Percentiles rank a stretch among this genome's conserved stretches.
These are phyloP conservation scores for Cydia strobilella DNA, from an alignment of 1,140 invertebrate genomes.

Conservation along the genomic window DNA sequence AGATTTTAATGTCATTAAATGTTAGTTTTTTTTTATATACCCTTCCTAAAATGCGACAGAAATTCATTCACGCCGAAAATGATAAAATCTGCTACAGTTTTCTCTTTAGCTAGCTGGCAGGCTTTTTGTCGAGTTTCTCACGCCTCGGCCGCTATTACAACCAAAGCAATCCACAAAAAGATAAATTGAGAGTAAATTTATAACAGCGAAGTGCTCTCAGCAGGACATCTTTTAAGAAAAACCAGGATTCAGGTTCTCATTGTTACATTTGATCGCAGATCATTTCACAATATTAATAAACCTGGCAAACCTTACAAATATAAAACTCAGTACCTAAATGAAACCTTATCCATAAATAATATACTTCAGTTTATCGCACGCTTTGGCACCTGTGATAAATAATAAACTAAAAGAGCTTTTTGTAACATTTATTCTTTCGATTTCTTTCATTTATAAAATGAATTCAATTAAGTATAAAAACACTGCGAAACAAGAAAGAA, in stretches of 20 bases:
- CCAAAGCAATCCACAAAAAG: slow-evolving; percentile 65
- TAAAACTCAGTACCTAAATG: neutral
- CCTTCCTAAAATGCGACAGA: neutral
- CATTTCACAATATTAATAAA: slow-evolving; percentile 22
- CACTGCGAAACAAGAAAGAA: neutral
- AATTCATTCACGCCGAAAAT: neutral
- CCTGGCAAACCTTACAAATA: neutral
- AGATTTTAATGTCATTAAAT: neutral
- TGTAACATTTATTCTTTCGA: neutral
- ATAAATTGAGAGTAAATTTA: slow-evolving; percentile 69
- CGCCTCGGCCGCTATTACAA: slow-evolving; percentile 57
- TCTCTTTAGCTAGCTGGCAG: slow-evolving; percentile 35
- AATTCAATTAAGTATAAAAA: no score
- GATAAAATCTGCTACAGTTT: neutral
- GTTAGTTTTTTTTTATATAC: neutral
- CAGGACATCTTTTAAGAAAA: slow-evolving; percentile 61
- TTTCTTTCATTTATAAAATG: neutral
- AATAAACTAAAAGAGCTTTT: neutral
- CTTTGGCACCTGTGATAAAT: neutral
- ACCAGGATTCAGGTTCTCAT: slow-evolving; percentile 55
- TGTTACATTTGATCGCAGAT: slow-evolving; percentile 30
- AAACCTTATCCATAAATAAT: neutral
- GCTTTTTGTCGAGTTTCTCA: slow-evolving; percentile 61
- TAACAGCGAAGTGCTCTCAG: slow-evolving; percentile 65
- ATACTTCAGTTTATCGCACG: neutral